Evolutionary conservation across 2,888 invertebrate species (phyloP), one percentile per base, ranked within the genome.

Genomic region (Dendrolimus houi): DNA sequence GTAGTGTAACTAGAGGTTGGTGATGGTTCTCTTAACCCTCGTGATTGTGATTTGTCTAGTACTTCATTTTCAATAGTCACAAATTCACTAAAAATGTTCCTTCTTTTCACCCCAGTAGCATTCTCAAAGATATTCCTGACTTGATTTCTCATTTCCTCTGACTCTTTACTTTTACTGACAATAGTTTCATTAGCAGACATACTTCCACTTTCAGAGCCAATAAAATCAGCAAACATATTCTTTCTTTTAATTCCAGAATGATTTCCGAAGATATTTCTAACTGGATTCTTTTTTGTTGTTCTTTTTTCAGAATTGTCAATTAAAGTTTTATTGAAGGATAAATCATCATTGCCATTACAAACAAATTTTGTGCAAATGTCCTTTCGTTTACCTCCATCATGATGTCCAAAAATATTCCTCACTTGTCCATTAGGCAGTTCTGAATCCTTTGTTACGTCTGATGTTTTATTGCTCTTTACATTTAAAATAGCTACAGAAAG

Each of bases 21-120:
- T 1, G 86, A 86, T 41, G 64, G 62, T 40, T 78, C 75, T 55
- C 75, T 67, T 40, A 60, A 41, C 6, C 62, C 67, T 42, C 63
- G 72, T 40, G 74, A 70, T 29, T 64, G 61, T 2, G 70, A 63
- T 58, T 66, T 74, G 8, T 87, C 84, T 0, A 82, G 70, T 29
- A 82, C 75, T 63, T 87, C 89, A 60, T 85, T 83, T 52, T 88
- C 88, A 8, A 86, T 80, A 10, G 72, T 70, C 64, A 88, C 69
- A 54, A 87, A 87, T 60, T 87, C 77, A 1, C 79, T 74, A 67
- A 85, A 86, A 65, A 83, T 83, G 59, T 86, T 86, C 60, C 85
- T 87, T 41, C 83, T 68, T 72, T 85, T 87, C 8, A 64, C 68
- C 12, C 54, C 57, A 17, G 52, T 54, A 29, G 57, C 9, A 12